phyloP scores from a whole-genome alignment of 2,797 vertebrate species.

The Pogonophryne albipinna region DNA sequence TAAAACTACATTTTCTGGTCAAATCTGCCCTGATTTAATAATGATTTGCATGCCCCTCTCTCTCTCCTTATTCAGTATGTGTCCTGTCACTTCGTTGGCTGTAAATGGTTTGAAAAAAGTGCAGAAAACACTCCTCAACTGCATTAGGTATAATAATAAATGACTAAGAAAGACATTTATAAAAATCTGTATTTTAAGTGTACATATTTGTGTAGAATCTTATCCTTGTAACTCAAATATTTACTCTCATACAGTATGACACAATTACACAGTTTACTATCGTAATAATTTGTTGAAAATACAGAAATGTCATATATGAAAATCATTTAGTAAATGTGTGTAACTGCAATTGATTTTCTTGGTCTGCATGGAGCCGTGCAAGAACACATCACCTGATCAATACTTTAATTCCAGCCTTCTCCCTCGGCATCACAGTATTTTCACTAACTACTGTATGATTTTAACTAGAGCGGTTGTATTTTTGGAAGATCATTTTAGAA shows the following conservation, averaged over 20 bases:
- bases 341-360: conserved; percentile 3
- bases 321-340: background rate
- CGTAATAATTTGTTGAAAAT: conserved; percentile 1
- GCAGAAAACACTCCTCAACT: background rate
- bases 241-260: too few species aligned
- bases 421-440: background rate
- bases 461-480: conserved; percentile 1
- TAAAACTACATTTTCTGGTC: background rate
- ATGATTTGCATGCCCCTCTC: too few species aligned
- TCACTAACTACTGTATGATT: background rate
- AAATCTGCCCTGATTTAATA: background rate
- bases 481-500: background rate
- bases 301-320: background rate
- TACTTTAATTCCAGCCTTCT: background rate
- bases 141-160: too few species aligned
- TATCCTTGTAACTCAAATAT: too few species aligned
- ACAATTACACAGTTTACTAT: background rate
- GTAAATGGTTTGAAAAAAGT: background rate
- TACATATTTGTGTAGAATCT: background rate
- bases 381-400: background rate
- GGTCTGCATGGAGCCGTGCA: background rate
- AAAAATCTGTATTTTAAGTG: too few species aligned
- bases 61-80: background rate
- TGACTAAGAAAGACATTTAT: too few species aligned
- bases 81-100: conserved; percentile 7